These are phyloP conservation scores for Leucopsar rothschildi DNA, from an alignment of 2,113 vertebrate species.

Conservation along the genomic window DNA sequence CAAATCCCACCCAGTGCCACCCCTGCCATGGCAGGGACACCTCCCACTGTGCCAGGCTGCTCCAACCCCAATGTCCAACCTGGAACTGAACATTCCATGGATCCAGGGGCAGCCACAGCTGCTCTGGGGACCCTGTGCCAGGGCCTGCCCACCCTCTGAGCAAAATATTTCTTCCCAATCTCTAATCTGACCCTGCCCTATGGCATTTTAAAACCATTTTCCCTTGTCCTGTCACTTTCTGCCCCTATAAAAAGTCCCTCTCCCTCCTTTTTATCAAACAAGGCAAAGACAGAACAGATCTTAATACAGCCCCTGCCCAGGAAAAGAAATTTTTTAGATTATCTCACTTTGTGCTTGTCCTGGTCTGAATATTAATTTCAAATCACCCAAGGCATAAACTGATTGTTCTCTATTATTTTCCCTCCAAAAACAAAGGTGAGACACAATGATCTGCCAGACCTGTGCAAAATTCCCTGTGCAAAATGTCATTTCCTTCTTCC, in stretches of 20 bases:
- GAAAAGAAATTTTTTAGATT: not conserved
- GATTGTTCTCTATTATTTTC: not conserved
- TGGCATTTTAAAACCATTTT: not conserved
- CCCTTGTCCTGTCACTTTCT: not conserved
- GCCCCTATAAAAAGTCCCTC: not conserved
- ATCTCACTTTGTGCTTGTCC: not conserved
- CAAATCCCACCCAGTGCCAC: fast-evolving
- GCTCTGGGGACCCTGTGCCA: not conserved
- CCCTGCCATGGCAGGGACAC: not conserved
- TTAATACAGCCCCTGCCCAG: not conserved
- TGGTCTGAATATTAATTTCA: not conserved
- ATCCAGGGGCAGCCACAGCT: not conserved
- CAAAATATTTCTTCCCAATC: not conserved
- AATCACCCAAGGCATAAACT: not conserved
- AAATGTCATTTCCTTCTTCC: not conserved
- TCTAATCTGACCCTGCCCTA: not conserved
- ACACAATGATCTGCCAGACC: not conserved
- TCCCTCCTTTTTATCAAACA: not conserved
- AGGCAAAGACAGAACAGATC: not conserved
- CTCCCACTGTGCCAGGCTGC: not conserved
- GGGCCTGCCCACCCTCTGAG: not conserved
- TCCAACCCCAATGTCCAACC: not conserved
- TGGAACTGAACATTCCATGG: not conserved
- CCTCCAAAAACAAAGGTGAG: not conserved
- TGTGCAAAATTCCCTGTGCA: not conserved